Conservation (phyloP, 2,797 vertebrate genomes). For the Eleutherodactylus coqui region DNA sequence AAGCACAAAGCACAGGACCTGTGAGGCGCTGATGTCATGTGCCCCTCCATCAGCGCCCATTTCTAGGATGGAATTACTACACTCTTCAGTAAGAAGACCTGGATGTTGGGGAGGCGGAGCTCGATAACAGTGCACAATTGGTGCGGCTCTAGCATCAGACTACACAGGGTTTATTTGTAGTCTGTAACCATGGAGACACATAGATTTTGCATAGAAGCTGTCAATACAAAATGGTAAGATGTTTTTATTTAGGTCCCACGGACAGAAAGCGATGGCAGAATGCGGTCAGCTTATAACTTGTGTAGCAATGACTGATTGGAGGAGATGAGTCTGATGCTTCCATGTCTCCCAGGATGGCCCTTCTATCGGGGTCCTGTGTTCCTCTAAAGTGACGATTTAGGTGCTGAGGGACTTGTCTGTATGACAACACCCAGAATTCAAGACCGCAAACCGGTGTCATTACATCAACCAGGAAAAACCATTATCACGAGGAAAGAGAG, state of each 20-base stretch:
- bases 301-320: conserved; percentile 52
- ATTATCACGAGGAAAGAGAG: not conserved
- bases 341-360: conserved; percentile 44
- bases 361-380: conserved; percentile 7
- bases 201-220: not conserved
- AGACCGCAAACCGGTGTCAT: conserved; percentile 27
- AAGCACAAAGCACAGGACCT: too few species aligned
- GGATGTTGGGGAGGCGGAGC: too few species aligned
- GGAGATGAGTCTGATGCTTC: conserved; percentile 28
- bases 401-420: conserved; percentile 25
- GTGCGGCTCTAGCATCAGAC: not conserved
- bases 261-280: conserved; percentile 10
- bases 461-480: conserved; percentile 6
- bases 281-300: conserved; percentile 53
- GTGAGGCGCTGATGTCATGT: too few species aligned
- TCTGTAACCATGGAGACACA: not conserved
- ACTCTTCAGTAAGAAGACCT: too few species aligned
- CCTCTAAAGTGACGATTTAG: conserved; percentile 50
- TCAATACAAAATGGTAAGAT: not conserved
- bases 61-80: too few species aligned
- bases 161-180: not conserved
- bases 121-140: too few species aligned
- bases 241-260: not conserved
- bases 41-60: too few species aligned
- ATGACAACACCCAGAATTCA: not conserved